Conservation (phyloP, 2,113 vertebrate species). For the Sphaerodactylus townsendi region DNA sequence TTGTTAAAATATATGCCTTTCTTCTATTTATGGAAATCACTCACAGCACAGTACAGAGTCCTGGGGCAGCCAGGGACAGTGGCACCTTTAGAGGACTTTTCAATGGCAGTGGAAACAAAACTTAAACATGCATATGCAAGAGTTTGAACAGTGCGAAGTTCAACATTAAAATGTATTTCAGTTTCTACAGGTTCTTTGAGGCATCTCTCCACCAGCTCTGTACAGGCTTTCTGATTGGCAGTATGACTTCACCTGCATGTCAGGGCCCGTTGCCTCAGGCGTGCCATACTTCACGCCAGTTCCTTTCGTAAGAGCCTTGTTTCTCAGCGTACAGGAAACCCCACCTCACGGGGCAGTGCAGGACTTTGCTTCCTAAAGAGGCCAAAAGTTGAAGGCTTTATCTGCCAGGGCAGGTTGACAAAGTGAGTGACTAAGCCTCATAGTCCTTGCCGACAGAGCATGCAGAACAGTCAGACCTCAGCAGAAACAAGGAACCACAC, state of each 20-base stretch:
- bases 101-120: too few species aligned
- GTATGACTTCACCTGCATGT: slow-evolving; percentile 22
- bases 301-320: slow-evolving; percentile 30
- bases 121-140: not conserved
- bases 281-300: not conserved
- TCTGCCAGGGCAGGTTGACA: not conserved
- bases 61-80: too few species aligned
- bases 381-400: slow-evolving; percentile 31
- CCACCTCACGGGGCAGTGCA: slow-evolving; percentile 53
- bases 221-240: not conserved
- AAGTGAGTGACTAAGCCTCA: slow-evolving; percentile 26
- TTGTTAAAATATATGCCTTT: not conserved
- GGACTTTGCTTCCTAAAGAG: slow-evolving; percentile 54
- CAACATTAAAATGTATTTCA: not conserved
- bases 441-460: slow-evolving; percentile 30
- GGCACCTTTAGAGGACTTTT: too few species aligned
- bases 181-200: not conserved
- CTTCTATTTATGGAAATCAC: not conserved
- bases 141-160: not conserved
- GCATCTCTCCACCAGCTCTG: not conserved
- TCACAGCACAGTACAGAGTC: too few species aligned
- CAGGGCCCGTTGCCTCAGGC: slow-evolving; percentile 22
- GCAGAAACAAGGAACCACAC: slow-evolving; percentile 36
- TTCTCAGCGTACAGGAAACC: slow-evolving; percentile 54
- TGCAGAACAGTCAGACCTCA: slow-evolving; percentile 36